Evolutionary conservation across 1,140 invertebrate genomes (phyloP).

Genomic region (Bicyclus anynana): DNA sequence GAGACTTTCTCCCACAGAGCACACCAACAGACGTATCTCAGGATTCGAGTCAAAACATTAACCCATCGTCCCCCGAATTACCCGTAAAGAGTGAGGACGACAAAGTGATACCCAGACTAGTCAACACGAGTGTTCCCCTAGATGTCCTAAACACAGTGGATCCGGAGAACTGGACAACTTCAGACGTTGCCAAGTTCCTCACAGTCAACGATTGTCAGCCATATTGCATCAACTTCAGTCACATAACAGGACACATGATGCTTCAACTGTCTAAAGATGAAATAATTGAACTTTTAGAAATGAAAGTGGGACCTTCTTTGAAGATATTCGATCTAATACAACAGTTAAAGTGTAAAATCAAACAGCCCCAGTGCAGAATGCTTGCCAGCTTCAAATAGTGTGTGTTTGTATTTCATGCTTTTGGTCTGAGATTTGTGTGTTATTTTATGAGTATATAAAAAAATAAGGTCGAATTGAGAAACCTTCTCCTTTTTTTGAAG

Average conservation of each 20-base stretch:
- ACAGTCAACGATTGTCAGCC: constrained; percentile 93
- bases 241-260: constrained; percentile 89
- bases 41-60: constrained; percentile 25
- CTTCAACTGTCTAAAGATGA: constrained; percentile 91
- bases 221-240: constrained; percentile 91
- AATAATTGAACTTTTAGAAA: constrained; percentile 91
- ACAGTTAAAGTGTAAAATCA: constrained; percentile 90
- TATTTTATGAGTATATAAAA: no score
- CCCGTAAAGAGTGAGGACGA: constrained; percentile 29
- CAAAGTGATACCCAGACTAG: constrained; percentile 85
- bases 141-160: constrained; percentile 58
- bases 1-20: constrained; percentile 26
- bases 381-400: constrained; percentile 50
- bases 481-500: no score
- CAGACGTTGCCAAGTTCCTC: constrained; percentile 92
- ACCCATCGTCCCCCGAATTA: constrained; percentile 38
- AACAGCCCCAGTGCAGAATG: constrained; percentile 84
- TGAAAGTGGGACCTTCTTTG: constrained; percentile 95
- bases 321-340: constrained; percentile 96
- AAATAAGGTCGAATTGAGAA: no score
- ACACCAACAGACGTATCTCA: constrained; percentile 23
- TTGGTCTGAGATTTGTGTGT: no score
- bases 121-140: constrained; percentile 73
- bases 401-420: no score
- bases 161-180: constrained; percentile 83